phyloP scores from a whole-genome alignment of 2,888 invertebrate species.

The Megamerina dolium region DNA sequence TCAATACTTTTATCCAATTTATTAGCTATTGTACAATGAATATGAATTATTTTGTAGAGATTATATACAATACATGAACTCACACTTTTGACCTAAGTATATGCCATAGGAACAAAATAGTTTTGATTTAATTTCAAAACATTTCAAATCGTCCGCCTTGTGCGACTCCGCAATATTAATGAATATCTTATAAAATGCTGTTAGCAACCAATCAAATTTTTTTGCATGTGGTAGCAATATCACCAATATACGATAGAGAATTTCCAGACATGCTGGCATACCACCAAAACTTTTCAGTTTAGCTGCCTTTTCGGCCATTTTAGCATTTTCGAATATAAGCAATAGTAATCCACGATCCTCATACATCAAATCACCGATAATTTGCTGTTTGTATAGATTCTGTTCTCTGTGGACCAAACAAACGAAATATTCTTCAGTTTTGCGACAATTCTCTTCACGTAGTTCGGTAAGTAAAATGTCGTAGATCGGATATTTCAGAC shows the following conservation, averaged over 20 bases:
- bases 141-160: not conserved
- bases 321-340: constrained; percentile 28
- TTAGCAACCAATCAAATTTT: constrained; percentile 28
- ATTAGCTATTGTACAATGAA: no score
- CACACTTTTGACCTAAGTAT: no score
- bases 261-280: constrained; percentile 24
- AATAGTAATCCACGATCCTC: constrained; percentile 26
- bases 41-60: no score
- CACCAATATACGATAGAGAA: constrained; percentile 27
- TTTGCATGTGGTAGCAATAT: constrained; percentile 23
- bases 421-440: constrained; percentile 28
- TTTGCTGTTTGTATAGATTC: constrained; percentile 19
- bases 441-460: constrained; percentile 26
- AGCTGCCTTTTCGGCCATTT: constrained; percentile 29
- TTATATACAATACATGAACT: no score
- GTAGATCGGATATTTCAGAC: constrained; percentile 26
- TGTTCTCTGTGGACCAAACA: constrained; percentile 30
- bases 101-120: not conserved
- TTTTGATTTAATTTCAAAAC: constrained; percentile 8
- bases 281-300: constrained; percentile 20
- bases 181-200: constrained; percentile 28
- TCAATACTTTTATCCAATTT: no score
- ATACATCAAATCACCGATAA: constrained; percentile 23
- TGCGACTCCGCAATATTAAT: constrained; percentile 20
- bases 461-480: constrained; percentile 29